Conservation (phyloP, 1,140 invertebrate genomes). For the Caenorhabditis remanei region DNA sequence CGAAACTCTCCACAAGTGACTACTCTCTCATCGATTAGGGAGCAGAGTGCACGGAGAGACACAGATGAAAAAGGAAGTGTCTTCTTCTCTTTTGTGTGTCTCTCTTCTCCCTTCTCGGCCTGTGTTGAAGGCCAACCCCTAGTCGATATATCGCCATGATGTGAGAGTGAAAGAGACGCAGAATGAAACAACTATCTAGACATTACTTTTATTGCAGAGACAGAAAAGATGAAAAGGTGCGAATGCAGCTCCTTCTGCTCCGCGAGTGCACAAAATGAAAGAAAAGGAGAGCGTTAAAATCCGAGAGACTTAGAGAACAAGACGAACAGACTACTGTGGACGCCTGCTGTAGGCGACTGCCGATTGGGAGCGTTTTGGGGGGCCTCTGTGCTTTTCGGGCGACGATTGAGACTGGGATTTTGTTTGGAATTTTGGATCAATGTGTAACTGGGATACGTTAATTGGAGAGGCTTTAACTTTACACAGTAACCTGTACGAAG, state of each 20-base stretch:
- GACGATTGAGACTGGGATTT: constrained; percentile 11
- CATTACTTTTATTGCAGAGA: neutral
- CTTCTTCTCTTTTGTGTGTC: constrained; percentile 33
- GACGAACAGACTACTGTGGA: constrained; percentile 52
- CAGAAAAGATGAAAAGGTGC: neutral
- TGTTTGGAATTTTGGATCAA: neutral
- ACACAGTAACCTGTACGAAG: too few species aligned
- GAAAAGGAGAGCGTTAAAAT: neutral
- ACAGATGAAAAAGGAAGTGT: constrained; percentile 13
- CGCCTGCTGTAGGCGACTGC: constrained; percentile 4
- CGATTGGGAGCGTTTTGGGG: constrained; percentile 34
- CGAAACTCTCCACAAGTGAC: neutral
- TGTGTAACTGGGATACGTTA: neutral
- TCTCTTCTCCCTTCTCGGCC: constrained; percentile 1
- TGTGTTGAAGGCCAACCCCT: constrained; percentile 41
- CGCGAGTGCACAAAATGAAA: constrained; percentile 18
- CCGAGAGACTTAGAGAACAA: neutral
- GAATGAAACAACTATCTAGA: neutral
- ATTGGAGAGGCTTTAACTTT: neutral
- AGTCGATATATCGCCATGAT: constrained; percentile 16
- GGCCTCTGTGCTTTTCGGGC: neutral
- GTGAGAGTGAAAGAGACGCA: constrained; percentile 16
- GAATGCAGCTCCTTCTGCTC: constrained; percentile 3
- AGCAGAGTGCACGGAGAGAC: neutral
- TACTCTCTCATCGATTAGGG: neutral